phyloP scores from a whole-genome alignment of 2,797 vertebrate species.

The Dryobates pubescens region DNA sequence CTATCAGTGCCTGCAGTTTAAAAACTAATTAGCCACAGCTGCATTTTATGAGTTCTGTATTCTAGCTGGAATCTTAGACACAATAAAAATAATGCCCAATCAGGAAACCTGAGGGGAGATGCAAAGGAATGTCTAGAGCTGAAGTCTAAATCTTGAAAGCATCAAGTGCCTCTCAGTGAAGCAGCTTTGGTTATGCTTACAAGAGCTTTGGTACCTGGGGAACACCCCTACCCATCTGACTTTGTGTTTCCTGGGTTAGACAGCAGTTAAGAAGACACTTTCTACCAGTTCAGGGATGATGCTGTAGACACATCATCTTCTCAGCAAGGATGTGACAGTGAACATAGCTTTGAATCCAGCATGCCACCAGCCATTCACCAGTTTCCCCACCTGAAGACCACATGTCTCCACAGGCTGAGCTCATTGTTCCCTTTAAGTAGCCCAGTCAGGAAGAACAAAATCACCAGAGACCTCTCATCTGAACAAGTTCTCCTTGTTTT shows the following conservation, averaged over 20 bases:
- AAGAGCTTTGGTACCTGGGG: too few relatives aligned
- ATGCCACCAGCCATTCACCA: background rate
- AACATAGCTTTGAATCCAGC: background rate
- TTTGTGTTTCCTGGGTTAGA: background rate
- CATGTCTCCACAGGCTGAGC: too few relatives aligned
- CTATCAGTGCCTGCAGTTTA: background rate
- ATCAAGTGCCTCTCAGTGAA: background rate
- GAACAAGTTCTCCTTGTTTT: background rate
- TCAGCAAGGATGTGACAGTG: background rate
- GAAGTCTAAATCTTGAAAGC: background rate
- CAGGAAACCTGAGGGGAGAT: too few relatives aligned
- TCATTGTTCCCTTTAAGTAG: background rate
- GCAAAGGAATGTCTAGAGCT: too few relatives aligned
- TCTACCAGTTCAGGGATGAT: background rate
- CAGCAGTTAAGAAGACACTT: background rate
- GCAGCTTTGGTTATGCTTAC: background rate
- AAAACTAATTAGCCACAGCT: background rate
- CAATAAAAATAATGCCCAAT: too few relatives aligned
- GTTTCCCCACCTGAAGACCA: accelerated
- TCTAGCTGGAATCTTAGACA: background rate
- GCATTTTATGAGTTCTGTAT: background rate
- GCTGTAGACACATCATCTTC: background rate
- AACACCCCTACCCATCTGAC: background rate
- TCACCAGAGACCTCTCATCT: background rate
- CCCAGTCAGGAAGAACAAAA: background rate